phyloP scores from a whole-genome alignment of 2,113 vertebrate species.

The Electrona antarctica region DNA sequence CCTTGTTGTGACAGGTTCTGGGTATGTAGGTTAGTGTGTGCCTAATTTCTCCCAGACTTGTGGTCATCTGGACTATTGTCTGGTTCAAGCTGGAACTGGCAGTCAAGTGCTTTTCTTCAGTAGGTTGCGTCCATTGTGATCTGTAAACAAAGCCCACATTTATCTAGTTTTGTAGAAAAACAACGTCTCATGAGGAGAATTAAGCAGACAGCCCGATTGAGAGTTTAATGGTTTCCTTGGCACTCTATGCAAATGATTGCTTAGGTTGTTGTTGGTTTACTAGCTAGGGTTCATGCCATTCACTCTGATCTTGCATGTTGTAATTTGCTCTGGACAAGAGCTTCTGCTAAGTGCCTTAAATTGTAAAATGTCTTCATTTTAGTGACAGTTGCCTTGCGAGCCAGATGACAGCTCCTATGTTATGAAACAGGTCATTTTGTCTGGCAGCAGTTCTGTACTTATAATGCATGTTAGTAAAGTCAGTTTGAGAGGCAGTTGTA shows the following conservation, averaged over 20 bases:
- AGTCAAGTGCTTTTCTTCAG: not conserved
- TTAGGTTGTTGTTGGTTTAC: no score
- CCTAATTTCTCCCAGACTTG: not conserved
- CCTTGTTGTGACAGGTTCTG: not conserved
- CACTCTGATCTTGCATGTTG: not conserved
- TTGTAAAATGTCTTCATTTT: no score
- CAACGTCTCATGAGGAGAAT: not conserved
- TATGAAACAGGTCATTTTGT: no score
- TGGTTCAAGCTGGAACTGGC: not conserved
- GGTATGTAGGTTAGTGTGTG: not conserved
- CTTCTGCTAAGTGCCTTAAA: no score
- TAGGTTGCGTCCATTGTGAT: not conserved
- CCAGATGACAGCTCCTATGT: no score
- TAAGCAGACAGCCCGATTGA: not conserved
- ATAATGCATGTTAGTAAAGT: no score
- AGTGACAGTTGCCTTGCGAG: no score
- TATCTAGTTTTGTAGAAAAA: not conserved
- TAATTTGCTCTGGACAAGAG: no score
- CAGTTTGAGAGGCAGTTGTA: no score
- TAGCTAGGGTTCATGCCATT: no score
- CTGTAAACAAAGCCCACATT: not conserved
- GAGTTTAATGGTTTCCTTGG: not conserved
- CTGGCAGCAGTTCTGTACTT: no score
- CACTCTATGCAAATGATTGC: no score
- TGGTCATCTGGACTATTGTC: not conserved